phyloP scores from a whole-genome alignment of 2,888 invertebrate genomes.

The Thymelicus sylvestris region DNA sequence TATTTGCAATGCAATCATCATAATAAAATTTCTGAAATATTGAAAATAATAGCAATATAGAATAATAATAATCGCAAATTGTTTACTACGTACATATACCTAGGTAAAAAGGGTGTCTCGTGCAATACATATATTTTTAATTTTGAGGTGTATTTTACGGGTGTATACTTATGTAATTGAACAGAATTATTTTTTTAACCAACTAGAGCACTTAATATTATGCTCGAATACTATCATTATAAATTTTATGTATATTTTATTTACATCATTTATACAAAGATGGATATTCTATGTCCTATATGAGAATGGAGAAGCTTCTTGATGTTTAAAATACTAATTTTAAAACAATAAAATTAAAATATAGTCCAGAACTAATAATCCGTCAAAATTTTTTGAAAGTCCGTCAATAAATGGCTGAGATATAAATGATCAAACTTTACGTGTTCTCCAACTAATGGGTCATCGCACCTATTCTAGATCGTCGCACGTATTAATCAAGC shows the following conservation, averaged over 20 bases:
- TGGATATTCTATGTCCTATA: slow-evolving; percentile 9
- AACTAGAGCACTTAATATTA: slow-evolving; percentile 50
- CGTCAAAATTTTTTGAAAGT: too few relatives aligned
- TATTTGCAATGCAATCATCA: slow-evolving; percentile 14
- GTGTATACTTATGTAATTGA: slow-evolving; percentile 58
- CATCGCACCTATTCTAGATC: too few relatives aligned
- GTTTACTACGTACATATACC: slow-evolving; percentile 37
- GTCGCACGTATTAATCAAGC: too few relatives aligned
- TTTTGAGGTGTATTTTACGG: slow-evolving; percentile 50
- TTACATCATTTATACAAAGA: slow-evolving; percentile 49
- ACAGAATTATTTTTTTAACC: slow-evolving; percentile 53
- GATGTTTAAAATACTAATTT: too few relatives aligned
- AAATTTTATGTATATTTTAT: slow-evolving; percentile 52
- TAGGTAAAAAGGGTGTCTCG: slow-evolving; percentile 59
- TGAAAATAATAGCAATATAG: slow-evolving; percentile 13
- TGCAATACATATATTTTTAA: slow-evolving; percentile 59
- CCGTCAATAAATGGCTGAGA: too few relatives aligned
- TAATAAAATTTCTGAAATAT: background rate
- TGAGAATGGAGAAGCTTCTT: background rate
- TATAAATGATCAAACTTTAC: too few relatives aligned
- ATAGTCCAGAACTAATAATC: too few relatives aligned
- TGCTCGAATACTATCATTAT: slow-evolving; percentile 44
- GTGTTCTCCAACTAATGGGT: too few relatives aligned
- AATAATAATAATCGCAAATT: slow-evolving; percentile 9
- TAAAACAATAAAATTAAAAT: too few relatives aligned